Conservation (phyloP, 1,140 invertebrate species). For the Cyclina sinensis region DNA sequence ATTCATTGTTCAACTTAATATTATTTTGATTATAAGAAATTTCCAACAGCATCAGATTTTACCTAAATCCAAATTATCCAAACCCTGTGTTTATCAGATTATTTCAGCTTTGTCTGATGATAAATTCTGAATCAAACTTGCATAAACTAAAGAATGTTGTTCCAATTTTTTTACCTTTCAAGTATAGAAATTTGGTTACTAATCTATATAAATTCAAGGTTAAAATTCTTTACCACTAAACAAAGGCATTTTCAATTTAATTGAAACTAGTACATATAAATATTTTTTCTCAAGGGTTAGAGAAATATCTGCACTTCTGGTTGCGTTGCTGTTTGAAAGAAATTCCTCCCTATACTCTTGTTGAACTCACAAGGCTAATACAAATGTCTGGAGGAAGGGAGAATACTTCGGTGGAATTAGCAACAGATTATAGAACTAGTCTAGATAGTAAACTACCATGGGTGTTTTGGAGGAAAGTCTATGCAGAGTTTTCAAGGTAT, state of each 20-base stretch:
- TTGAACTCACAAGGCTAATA: conserved; percentile 36
- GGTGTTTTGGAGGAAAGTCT: conserved; percentile 60
- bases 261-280: background rate
- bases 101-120: too few species aligned
- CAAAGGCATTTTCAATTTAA: background rate
- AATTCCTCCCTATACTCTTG: conserved; percentile 22
- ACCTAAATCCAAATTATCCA: too few species aligned
- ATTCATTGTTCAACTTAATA: too few species aligned
- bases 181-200: too few species aligned
- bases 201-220: too few species aligned
- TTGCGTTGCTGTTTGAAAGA: conserved; percentile 53
- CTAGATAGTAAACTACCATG: conserved; percentile 45
- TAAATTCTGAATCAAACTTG: too few species aligned
- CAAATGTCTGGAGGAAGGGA: conserved; percentile 31
- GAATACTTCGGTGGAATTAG: background rate
- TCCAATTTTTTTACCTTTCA: too few species aligned
- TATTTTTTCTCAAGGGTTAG: background rate
- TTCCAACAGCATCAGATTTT: too few species aligned
- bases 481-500: conserved; percentile 61
- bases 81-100: too few species aligned
- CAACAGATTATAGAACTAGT: conserved; percentile 13
- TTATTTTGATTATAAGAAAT: too few species aligned
- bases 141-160: too few species aligned
- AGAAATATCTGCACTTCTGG: conserved; percentile 24
- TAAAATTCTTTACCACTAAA: background rate